Base-by-base conservation (phyloP, 2,797 vertebrate genomes). In the Mormyrus hasselquistii region DNA sequence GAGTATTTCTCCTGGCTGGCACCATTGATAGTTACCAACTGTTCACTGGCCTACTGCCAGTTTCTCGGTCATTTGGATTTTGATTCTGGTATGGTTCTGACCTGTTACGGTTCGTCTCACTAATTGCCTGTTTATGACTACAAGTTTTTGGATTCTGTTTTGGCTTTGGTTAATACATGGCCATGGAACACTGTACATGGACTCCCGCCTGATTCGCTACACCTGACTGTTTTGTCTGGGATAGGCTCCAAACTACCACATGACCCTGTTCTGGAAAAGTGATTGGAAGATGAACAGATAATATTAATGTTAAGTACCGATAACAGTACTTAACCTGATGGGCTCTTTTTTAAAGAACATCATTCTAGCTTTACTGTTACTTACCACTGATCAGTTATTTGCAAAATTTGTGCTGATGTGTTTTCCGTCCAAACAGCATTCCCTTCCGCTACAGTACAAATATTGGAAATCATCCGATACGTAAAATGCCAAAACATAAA, bases 171-270 rank as follows among this genome's bases (percentile, higher is more conserved):
- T 73, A 73, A 73, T 38, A 73, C 34, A 41, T 73, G 29, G 29
- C 69, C 69, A 38, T 73, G 29, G 34, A 73, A 38, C 29, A 34
- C 29, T 73, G 69, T 73, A 73, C 69, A 73, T 73, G 29, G 69
- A 73, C 69, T 34, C 69, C 25, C 34, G 34, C 69, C 69, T 73
- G 69, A 73, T 73, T 73, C 34, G 69, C 34, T 73, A 73, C 69
- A 73, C 69, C 69, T 73, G 69, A 73, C 69, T 82, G 41, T 82
- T 82, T 82, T 82, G 76, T 82, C 76, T 82, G 41, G 38, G 76
- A 47, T 82, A 82, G 76, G 76, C 76, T 82, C 76, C 76, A 82
- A 47, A 22, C 41, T 82, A 73, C 4, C 69, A 38, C 69, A 73
- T 73, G 69, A 73, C 69, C 69, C 29, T 73, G 29, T 41, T 19